Percentiles rank a stretch among this genome's conserved stretches.
phyloP scores from a whole-genome alignment of 2,888 invertebrate genomes.

The Lagria hirta region DNA sequence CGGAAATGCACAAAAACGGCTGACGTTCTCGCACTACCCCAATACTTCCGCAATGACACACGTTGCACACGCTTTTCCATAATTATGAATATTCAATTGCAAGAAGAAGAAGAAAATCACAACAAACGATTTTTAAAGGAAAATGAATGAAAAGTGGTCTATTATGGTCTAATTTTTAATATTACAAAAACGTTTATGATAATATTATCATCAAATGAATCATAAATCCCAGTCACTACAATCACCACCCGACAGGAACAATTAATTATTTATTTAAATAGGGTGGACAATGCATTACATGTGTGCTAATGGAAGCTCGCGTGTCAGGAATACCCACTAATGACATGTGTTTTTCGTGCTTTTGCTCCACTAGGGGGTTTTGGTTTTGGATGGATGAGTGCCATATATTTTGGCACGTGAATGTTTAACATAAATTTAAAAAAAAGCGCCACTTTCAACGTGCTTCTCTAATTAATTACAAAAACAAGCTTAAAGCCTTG shows the following conservation, averaged over 20 bases:
- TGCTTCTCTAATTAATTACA: too few relatives aligned
- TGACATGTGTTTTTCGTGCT: slow-evolving; percentile 26
- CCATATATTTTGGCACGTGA: neutral
- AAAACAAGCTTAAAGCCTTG: too few relatives aligned
- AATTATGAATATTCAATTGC: neutral
- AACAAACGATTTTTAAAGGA: neutral
- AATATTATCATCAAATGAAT: slow-evolving; percentile 30
- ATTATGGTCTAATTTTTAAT: neutral
- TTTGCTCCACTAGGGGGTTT: slow-evolving; percentile 3
- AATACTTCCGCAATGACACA: slow-evolving; percentile 1
- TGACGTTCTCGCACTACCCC: slow-evolving; percentile 38
- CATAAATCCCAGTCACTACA: slow-evolving; percentile 36
- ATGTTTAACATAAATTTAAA: too few relatives aligned
- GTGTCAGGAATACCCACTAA: slow-evolving; percentile 16
- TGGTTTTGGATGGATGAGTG: too few relatives aligned
- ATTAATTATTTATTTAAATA: slow-evolving; percentile 37
- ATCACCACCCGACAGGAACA: slow-evolving; percentile 34
- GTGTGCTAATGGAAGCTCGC: slow-evolving; percentile 24
- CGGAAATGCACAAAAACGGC: slow-evolving; percentile 46
- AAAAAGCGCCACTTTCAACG: too few relatives aligned
- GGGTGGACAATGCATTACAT: slow-evolving; percentile 25
- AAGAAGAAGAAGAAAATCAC: neutral
- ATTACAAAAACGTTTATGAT: too few relatives aligned
- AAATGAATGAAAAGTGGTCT: neutral
- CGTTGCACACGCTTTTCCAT: slow-evolving; percentile 2